phyloP scores from a whole-genome alignment of 2,113 vertebrate species.

The Muscicapa adusta region DNA sequence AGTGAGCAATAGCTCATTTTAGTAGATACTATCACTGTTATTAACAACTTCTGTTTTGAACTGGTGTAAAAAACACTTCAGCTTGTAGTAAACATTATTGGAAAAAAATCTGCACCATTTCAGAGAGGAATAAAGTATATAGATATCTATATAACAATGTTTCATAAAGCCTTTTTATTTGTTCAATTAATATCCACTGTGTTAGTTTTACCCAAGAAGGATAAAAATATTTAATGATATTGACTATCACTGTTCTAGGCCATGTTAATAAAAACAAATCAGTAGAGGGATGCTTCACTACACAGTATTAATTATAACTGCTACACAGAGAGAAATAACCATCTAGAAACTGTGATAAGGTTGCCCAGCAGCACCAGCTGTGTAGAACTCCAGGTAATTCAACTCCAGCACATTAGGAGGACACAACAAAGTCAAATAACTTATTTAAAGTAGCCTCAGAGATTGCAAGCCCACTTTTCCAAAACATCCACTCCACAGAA shows the following conservation, averaged over 20 bases:
- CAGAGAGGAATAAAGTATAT: background rate
- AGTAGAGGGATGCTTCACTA: conserved; percentile 22
- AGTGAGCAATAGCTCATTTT: background rate
- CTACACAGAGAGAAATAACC: conserved; percentile 47
- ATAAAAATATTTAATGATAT: conserved; percentile 52
- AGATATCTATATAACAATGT: background rate
- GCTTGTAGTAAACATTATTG: background rate
- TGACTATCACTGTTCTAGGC: conserved; percentile 3
- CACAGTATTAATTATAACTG: conserved; percentile 26
- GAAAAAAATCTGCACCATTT: conserved; percentile 16
- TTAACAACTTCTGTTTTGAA: background rate
- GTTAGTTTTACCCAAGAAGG: background rate
- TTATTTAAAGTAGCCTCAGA: conserved; percentile 13
- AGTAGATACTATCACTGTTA: background rate
- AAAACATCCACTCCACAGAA: background rate
- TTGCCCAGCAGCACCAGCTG: conserved; percentile 33
- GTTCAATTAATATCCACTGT: conserved; percentile 5
- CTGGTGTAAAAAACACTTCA: background rate
- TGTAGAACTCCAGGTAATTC: conserved; percentile 43
- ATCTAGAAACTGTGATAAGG: conserved; percentile 21
- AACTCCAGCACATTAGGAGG: background rate
- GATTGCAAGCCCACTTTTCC: background rate
- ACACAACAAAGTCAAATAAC: conserved; percentile 38
- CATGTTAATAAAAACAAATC: conserved; percentile 54
- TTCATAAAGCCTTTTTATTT: conserved; percentile 21